A percentile compares a stretch with the other conserved stretches of the same genome.
Conservation (phyloP, 2,113 vertebrate genomes). For the Cavia aperea region DNA sequence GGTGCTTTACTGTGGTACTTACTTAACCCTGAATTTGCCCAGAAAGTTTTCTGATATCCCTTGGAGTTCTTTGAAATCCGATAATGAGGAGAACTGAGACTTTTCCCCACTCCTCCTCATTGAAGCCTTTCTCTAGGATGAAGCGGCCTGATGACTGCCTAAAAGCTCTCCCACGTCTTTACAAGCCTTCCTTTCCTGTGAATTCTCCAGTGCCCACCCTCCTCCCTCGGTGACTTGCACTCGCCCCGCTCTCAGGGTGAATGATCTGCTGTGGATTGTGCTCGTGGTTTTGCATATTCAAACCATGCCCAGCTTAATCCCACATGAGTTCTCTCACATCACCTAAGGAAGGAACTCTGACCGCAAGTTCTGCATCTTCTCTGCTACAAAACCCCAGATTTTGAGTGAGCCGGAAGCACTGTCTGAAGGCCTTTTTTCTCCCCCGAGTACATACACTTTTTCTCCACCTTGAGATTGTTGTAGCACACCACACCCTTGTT, state of each 20-base stretch:
- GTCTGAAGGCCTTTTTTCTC: neutral
- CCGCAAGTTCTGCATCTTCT: neutral
- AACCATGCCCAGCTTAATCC: neutral
- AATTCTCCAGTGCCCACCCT: neutral
- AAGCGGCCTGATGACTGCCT: conserved; percentile 43
- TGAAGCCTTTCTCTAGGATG: conserved; percentile 30
- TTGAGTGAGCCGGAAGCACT: neutral
- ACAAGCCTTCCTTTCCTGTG: neutral
- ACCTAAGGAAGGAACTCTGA: neutral
- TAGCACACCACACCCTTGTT: conserved; percentile 29
- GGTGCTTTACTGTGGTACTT: neutral
- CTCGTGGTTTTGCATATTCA: neutral
- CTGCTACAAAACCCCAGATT: conserved; percentile 21
- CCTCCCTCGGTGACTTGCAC: neutral
- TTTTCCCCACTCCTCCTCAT: neutral
- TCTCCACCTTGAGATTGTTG: conserved; percentile 52
- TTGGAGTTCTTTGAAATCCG: conserved; percentile 18
- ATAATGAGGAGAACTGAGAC: neutral
- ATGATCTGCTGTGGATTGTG: neutral
- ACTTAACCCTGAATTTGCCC: neutral
- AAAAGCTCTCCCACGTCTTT: neutral
- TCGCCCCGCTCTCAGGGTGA: neutral
- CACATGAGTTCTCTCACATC: neutral
- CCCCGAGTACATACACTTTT: neutral
- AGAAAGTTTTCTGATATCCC: neutral